Evolutionary conservation across 1,140 invertebrate genomes (phyloP).

Genomic region (Drosophila chauvacae): DNA sequence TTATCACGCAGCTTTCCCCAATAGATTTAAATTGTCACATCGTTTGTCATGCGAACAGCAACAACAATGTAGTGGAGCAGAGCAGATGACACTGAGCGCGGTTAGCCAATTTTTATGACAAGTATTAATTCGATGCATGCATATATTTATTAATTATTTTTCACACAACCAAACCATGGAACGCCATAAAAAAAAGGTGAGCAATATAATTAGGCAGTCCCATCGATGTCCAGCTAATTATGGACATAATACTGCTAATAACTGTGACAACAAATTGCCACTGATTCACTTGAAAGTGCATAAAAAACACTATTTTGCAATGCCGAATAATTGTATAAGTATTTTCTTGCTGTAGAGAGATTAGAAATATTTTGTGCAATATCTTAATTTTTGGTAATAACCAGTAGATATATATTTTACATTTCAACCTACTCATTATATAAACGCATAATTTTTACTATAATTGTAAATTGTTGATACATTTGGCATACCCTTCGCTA

Average conservation of each 20-base stretch:
- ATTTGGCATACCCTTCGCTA: background rate
- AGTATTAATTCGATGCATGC: conserved; percentile 46
- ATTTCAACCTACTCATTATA: too few species aligned
- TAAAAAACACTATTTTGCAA: background rate
- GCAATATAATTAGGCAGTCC: conserved; percentile 48
- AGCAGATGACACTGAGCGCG: conserved; percentile 26
- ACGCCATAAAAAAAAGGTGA: background rate
- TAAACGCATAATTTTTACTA: too few species aligned
- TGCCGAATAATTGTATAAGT: background rate
- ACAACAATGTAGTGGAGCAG: background rate
- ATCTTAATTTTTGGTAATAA: background rate
- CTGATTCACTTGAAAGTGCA: conserved; percentile 36
- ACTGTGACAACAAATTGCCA: conserved; percentile 49
- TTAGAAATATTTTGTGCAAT: background rate
- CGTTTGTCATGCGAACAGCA: conserved; percentile 67
- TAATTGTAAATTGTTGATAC: background rate
- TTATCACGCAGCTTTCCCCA: conserved; percentile 70
- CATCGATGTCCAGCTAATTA: conserved; percentile 56
- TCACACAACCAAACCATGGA: background rate
- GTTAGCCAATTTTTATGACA: conserved; percentile 35
- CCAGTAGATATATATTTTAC: background rate
- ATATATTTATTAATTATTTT: conserved; percentile 57
- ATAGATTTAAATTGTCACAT: conserved; percentile 82
- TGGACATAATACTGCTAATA: conserved; percentile 38
- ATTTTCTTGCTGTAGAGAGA: background rate